Conservation (phyloP, 2,113 vertebrate species). For the Myotis yumanensis region DNA sequence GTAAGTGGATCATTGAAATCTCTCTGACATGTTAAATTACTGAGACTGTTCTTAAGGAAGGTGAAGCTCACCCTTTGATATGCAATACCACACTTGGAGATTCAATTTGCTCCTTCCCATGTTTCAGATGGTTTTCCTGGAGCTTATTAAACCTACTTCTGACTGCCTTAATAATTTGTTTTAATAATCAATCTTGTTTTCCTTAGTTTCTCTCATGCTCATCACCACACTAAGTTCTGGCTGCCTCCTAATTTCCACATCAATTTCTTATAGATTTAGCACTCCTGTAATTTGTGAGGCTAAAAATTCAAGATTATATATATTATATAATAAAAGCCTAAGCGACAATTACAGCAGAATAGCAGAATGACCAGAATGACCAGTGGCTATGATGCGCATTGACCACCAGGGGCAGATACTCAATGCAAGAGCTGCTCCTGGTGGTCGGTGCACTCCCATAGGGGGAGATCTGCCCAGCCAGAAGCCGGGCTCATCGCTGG, state of each 20-base stretch:
- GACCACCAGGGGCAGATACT: too few relatives aligned
- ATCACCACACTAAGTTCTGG: conserved; percentile 16
- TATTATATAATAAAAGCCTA: too few relatives aligned
- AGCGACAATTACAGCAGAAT: too few relatives aligned
- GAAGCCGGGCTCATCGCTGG: too few relatives aligned
- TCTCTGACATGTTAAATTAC: conserved; percentile 53
- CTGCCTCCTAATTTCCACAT: conserved; percentile 18
- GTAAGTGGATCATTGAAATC: conserved; percentile 65
- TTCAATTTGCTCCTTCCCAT: background rate
- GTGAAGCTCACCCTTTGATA: conserved; percentile 39
- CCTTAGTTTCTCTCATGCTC: background rate
- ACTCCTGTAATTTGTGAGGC: background rate
- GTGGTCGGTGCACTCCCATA: too few relatives aligned
- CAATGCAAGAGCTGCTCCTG: too few relatives aligned
- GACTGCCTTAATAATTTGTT: conserved; percentile 52
- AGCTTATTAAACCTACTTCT: conserved; percentile 43
- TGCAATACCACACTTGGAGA: background rate
- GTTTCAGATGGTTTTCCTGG: conserved; percentile 7
- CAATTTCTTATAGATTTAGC: conserved; percentile 48
- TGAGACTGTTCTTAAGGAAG: background rate
- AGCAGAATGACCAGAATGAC: too few relatives aligned
- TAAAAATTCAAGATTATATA: background rate
- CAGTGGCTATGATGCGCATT: too few relatives aligned
- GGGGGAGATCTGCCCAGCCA: too few relatives aligned
- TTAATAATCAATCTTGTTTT: background rate